Percentiles rank a stretch among this genome's conserved stretches.
Conservation (phyloP, 2,888 invertebrate genomes). For the Blastobasis lacticolella region DNA sequence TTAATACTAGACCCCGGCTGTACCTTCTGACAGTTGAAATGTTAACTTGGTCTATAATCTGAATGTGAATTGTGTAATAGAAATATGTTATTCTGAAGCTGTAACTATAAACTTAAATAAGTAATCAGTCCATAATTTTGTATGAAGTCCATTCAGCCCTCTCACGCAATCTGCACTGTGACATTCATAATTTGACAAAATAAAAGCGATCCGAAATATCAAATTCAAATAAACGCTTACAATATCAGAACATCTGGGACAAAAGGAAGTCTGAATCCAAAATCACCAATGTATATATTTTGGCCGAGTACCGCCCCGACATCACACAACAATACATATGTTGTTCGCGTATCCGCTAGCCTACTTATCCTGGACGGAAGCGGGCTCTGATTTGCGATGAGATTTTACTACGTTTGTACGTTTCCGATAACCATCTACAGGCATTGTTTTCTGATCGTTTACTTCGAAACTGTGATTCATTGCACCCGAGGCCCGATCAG, state of each 20-base stretch:
- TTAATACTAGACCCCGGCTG: not conserved
- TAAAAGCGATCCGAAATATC: constrained; percentile 1
- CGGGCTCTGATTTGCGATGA: constrained; percentile 24
- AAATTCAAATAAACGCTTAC: constrained; percentile 35
- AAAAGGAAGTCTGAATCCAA: no score
- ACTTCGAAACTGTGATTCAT: constrained; percentile 37
- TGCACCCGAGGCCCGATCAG: constrained; percentile 27
- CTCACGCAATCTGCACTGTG: no score
- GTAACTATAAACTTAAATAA: no score
- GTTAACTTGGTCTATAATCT: not conserved
- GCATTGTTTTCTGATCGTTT: constrained; percentile 40
- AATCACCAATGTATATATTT: no score
- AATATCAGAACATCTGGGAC: constrained; percentile 7
- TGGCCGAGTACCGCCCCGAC: no score
- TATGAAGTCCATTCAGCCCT: no score
- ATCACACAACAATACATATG: no score
- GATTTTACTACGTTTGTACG: constrained; percentile 33
- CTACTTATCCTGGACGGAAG: constrained; percentile 20
- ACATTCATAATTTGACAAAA: no score
- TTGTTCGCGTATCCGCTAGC: constrained; percentile 20
- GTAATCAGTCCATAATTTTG: no score
- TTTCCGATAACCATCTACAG: constrained; percentile 34
- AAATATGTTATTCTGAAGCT: no score
- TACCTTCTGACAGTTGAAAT: not conserved
- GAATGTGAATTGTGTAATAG: no score